Base-by-base conservation (phyloP, 2,113 vertebrate genomes). In the Oreochromis tanganicae region DNA sequence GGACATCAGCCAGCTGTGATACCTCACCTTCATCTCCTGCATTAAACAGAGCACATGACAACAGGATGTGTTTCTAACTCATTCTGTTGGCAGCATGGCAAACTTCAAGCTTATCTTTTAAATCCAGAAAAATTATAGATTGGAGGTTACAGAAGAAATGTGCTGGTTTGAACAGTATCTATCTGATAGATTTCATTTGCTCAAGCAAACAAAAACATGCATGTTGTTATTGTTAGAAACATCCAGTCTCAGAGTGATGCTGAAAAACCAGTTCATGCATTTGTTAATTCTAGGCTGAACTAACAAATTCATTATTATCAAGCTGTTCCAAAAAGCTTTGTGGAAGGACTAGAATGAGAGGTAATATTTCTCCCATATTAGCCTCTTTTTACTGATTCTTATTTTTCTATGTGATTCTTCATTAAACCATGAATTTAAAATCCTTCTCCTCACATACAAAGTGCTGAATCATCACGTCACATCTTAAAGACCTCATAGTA, bases 1-100 rank as follows among this genome's bases (percentile, higher is more conserved):
- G 97, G 79, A 97, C 95, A 55, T 97, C 97, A 5, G 91, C 96
- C 78, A 96, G 75, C 86, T 96, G 96, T 3, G 97, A 96, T 29
- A 93, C 75, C 14, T 97, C 95, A 9, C 92, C 97, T 6, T 96
- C 97, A 10, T 95, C 96, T 7, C 56, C 96, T 96, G 85, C 24
- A 78, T 36, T 0, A 17, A n/a, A 57, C 38, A 66, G 50, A 86
- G 9, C n/a, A 32, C 38, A 78, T 1, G 19, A 57, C 10, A 38
- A 5, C 36, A 84, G 36, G n/a, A 41, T 14, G 24, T 27, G 36
- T 43, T 75, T 75, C 21, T 9, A 59, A 7, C 19, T 80, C 11
- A 36, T 7, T 41, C n/a, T 66, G 61, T 38, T 2, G 61, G 61
- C 61, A 38, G 61, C 32, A 4, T n/a, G 34, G 21, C 10, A 24